Conservation (phyloP, 2,797 vertebrate species). For the Astyanax mexicanus region DNA sequence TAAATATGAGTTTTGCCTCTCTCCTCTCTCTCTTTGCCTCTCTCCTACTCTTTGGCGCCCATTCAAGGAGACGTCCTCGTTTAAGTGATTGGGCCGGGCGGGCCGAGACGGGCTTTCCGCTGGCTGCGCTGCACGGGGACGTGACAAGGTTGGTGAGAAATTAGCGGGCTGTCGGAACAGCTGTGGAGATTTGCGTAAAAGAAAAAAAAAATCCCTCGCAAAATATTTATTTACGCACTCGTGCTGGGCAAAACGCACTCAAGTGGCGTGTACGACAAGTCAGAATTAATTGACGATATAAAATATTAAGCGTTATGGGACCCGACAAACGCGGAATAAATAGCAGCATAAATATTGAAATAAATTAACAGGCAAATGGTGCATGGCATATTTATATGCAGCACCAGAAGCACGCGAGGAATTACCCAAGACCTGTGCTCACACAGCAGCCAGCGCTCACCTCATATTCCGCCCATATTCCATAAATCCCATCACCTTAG, state of each 20-base stretch:
- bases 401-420: conserved; percentile 28
- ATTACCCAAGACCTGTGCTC: conserved; percentile 21
- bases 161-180: conserved; percentile 49
- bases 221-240: conserved; percentile 45
- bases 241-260: conserved; percentile 18
- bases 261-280: conserved; percentile 24
- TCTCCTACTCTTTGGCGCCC: conserved; percentile 61
- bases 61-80: conserved; percentile 67
- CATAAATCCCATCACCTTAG: too few species aligned
- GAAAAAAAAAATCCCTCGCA: conserved; percentile 35
- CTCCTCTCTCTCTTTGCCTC: too few species aligned
- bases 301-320: conserved; percentile 45
- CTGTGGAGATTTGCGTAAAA: conserved; percentile 31
- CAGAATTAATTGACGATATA: conserved; percentile 44
- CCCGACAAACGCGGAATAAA: conserved; percentile 25
- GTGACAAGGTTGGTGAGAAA: conserved; percentile 55
- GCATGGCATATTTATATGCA: conserved; percentile 42
- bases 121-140: conserved; percentile 20
- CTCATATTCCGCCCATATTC: conserved; percentile 37
- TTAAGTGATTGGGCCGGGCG: background rate
- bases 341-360: conserved; percentile 41
- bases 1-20: conserved; percentile 58
- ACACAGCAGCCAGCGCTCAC: conserved; percentile 39
- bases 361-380: conserved; percentile 42
- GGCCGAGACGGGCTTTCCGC: background rate